phyloP scores from a whole-genome alignment of 2,113 vertebrate genomes.

The Trochalopteron elliotii region DNA sequence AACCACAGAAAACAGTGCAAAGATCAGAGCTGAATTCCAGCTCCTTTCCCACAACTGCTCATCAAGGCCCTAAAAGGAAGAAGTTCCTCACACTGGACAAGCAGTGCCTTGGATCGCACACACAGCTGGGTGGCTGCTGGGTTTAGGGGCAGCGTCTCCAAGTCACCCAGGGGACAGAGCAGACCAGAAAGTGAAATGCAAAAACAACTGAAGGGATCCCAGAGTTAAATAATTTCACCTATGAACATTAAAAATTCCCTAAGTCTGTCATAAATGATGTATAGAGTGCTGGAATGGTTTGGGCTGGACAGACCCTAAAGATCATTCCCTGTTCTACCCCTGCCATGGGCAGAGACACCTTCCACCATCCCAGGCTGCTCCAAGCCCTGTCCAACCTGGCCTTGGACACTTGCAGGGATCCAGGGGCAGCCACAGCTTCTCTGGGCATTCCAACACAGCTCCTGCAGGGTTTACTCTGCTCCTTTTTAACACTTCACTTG shows the following conservation, averaged over 20 bases:
- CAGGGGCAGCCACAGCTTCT: neutral
- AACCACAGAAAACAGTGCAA: neutral
- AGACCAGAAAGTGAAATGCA: neutral
- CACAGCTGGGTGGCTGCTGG: neutral
- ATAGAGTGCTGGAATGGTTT: neutral
- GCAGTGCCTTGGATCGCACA: neutral
- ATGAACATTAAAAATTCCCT: neutral
- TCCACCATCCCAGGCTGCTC: neutral
- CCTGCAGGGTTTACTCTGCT: neutral
- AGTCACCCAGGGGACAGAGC: neutral
- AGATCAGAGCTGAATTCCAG: conserved; percentile 20
- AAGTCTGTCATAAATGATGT: fast-evolving
- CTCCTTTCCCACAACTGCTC: neutral
- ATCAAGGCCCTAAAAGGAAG: conserved; percentile 14
- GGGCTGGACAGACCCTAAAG: neutral
- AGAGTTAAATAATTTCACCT: neutral
- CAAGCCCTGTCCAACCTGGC: neutral
- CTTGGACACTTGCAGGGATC: neutral
- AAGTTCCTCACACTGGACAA: neutral
- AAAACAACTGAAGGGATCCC: neutral
- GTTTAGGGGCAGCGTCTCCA: neutral
- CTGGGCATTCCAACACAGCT: neutral
- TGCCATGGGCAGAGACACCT: neutral
- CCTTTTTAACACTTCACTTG: fast-evolving
- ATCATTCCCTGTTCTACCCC: neutral